Conservation (phyloP, 2,113 vertebrate species). For the Sula dactylatra region DNA sequence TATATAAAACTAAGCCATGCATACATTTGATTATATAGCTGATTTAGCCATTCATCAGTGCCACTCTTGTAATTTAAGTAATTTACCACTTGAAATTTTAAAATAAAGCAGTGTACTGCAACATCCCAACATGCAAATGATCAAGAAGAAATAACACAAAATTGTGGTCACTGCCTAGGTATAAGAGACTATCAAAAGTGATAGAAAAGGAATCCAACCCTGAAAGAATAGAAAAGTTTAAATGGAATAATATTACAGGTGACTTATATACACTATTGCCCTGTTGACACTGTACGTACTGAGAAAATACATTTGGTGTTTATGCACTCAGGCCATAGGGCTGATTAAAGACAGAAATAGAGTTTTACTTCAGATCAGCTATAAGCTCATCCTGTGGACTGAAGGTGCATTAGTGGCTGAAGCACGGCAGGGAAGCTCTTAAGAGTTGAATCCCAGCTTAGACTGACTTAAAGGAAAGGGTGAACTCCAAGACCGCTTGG, state of each 20-base stretch:
- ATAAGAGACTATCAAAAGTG: not conserved
- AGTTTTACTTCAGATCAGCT: not conserved
- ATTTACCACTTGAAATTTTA: slow-evolving; percentile 2
- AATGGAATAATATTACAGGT: not conserved
- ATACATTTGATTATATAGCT: not conserved
- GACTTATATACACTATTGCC: not conserved
- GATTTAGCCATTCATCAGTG: slow-evolving; percentile 26
- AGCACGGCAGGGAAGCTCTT: not conserved
- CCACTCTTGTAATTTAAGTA: not conserved
- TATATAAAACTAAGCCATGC: not conserved
- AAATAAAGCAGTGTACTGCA: not conserved
- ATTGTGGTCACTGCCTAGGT: not conserved
- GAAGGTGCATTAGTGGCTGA: not conserved
- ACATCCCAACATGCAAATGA: not conserved
- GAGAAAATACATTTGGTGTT: not conserved
- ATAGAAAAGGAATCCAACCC: not conserved
- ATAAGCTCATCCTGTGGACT: not conserved
- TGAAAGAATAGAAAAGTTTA: not conserved
- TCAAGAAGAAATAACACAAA: not conserved
- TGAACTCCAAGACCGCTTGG: not conserved
- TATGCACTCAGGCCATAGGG: fast-evolving
- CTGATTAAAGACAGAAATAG: not conserved
- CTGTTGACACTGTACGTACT: not conserved
- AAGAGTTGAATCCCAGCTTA: not conserved
- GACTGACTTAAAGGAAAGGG: not conserved